Percentiles rank a stretch among this genome's conserved stretches.
phyloP scores from a whole-genome alignment of 2,888 invertebrate species.

The Gibbula magus region DNA sequence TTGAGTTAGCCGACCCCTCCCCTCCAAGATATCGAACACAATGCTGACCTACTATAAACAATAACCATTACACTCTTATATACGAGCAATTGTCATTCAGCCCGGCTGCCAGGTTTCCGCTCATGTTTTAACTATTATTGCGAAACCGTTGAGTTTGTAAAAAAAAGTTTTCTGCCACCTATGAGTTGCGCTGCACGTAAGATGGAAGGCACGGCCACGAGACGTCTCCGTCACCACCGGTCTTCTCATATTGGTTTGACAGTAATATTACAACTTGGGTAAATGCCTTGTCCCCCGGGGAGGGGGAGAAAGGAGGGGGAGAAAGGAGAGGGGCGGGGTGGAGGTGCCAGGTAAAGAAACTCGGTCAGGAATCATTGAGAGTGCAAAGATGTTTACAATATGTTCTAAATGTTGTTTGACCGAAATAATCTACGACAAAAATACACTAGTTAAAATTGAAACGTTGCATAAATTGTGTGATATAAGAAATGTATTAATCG shows the following conservation, averaged over 20 bases:
- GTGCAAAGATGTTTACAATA: slow-evolving; percentile 1
- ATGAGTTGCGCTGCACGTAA: background rate
- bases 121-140: background rate
- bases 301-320: background rate
- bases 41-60: background rate
- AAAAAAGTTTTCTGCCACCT: no score
- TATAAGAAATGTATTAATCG: no score
- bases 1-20: background rate
- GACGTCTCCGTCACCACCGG: background rate
- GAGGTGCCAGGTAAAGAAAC: background rate
- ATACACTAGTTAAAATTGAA: no score
- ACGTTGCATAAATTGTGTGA: no score
- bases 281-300: background rate
- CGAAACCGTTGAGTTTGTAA: no score
- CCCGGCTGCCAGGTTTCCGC: background rate
- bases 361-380: background rate
- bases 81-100: background rate
- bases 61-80: background rate
- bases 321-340: background rate
- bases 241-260: background rate
- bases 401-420: background rate
- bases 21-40: background rate
- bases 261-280: background rate
- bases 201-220: background rate
- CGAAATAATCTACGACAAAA: no score